Conservation (phyloP, 2,888 invertebrate species). For the Lasioglossum lativentre region DNA sequence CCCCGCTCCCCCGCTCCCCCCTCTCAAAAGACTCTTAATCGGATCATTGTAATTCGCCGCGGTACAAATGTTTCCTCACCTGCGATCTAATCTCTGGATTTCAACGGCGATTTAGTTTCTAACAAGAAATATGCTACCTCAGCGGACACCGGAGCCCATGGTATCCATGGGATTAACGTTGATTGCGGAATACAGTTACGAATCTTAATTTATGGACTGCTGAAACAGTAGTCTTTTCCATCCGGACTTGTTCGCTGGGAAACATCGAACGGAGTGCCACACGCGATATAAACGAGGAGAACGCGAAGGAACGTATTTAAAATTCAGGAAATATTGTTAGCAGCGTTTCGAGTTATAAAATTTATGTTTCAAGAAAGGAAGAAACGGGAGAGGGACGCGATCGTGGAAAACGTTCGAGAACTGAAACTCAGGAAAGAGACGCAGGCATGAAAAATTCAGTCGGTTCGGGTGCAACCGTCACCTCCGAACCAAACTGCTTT, state of each 20-base stretch:
- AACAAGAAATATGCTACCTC: not conserved
- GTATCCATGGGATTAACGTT: not conserved
- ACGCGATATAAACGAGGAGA: not conserved
- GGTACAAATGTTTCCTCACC: constrained; percentile 8
- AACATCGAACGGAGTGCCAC: not conserved
- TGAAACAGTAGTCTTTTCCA: not conserved
- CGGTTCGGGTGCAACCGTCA: constrained; percentile 19
- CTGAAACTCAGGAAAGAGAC: constrained; percentile 42
- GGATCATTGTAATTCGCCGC: constrained; percentile 18
- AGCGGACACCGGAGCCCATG: not conserved
- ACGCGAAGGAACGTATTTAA: not conserved
- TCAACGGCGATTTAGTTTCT: not conserved
- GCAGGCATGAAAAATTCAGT: constrained; percentile 37
- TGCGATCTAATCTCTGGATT: not conserved
- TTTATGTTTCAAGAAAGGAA: constrained; percentile 19
- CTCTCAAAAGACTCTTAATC: constrained; percentile 30
- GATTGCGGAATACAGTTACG: constrained; percentile 2
- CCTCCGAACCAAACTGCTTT: constrained; percentile 25
- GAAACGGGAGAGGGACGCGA: not conserved
- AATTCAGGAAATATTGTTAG: constrained; percentile 20
- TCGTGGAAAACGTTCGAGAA: constrained; percentile 11
- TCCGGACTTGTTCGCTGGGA: not conserved
- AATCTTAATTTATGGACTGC: not conserved
- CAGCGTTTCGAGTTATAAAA: constrained; percentile 23
- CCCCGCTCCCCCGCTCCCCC: not conserved